Base-by-base conservation (phyloP, 2,888 invertebrate species). In the Epinotia nisella region DNA sequence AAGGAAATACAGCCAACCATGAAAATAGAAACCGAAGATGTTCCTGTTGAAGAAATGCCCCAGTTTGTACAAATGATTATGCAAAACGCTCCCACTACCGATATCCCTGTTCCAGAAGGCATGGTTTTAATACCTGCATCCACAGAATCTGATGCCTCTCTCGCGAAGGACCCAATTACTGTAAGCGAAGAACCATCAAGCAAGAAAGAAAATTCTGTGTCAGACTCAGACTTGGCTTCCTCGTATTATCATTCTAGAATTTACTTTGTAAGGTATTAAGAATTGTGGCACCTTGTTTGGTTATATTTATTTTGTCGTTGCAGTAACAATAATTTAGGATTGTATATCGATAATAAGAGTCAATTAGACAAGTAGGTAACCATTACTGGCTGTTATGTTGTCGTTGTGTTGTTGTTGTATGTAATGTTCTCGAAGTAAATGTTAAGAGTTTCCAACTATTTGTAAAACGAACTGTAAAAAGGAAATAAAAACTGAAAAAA, bases 161-260 rank as follows among this genome's bases (percentile, higher is more conserved):
- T 19, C 11, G 13, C 21, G 75, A 79, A 68, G 56, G 74, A 78
- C 29, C 71, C 74, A 68, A 67, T 45, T 19, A 65, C 78, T 74
- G 41, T 60, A 58, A 76, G 73, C 55, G 82, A 82, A 67, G 80
- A 82, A 21, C 76, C 78, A 53, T 74, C 55, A 65, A 24, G 29
- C 21, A 78, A 80, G 2, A 79, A 82, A 74, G 82, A 82, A 64
- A 85, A 85, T 39, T 59, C 78, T 45, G 74, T 74, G 35, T 67
- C 82, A 15, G 93, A 93, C 80, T 90, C 92, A 1, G 92, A 91
- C 73, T 87, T 84, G 21, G 90, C 92, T 15, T 90, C 93, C n/a
- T 93, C 93, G 3, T 92, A 84, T 76, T 92, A 90, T 71, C 87
- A 86, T 76, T 87, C 92, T 7, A 88, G 85, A 81, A 79, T 89